Base-by-base conservation (phyloP, 1,140 invertebrate species). In the Dermatophagoides farinae region DNA sequence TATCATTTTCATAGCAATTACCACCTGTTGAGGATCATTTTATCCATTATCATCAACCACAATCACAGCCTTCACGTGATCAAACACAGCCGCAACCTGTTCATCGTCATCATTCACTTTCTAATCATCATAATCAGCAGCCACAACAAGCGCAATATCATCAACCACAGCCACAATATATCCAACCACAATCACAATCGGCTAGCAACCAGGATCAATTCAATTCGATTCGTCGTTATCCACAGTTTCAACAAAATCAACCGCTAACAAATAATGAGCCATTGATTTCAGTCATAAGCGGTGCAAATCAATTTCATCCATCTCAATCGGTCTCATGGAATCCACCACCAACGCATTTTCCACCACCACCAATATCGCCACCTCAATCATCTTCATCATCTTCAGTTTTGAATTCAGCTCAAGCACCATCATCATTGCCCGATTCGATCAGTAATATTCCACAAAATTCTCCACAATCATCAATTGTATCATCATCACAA, bases 331-430 rank as follows among this genome's bases (percentile, higher is more conserved):
- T 63, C 16, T 54, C 50, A 6, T 63, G 62, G 62, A 63, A 63
- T 60, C 62, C 62, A 31, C 62, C 62, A n/a, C 49, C 62, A 55
- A 60, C 62, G 1, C 22, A 54, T 37, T n/a, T 40, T n/a, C 57
- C 57, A 40, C 50, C 57, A 57, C 20, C 38, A 61, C n/a, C 52
- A 52, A 11, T 16, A n/a, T 16, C 12, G 12, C 1, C 20, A 9
- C 52, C 9, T 2, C 59, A 55, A 37, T 41, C 57, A 14, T 16
- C 50, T 18, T 23, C 55, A 16, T 8, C 38, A n/a, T 8, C 8
- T 31, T 47, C 50, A 40, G 58, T 14, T 23, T 8, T 38, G 20
- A 47, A 14, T 37, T 10, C 46, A 2, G 16, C 43, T 20, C 10
- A 12, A 18, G 40, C 38, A 10, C 51, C 37, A n/a, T n/a, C 31